Evolutionary conservation across 35 echinoderm and acorn worm species (phyloP).

Genomic region (Lytechinus pictus): DNA sequence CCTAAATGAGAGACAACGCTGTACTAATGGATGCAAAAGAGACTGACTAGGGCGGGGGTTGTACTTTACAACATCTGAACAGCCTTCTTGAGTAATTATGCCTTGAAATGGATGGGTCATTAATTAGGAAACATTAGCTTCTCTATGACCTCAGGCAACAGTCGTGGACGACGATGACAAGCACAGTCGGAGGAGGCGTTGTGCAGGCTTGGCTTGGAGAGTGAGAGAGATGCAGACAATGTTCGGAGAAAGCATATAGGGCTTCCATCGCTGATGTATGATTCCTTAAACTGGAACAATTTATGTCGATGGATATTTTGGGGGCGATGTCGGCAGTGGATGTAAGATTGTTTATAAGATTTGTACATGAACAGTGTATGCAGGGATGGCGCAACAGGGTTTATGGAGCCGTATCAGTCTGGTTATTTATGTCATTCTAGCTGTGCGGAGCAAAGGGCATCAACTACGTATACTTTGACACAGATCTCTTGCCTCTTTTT

Average conservation of each 20-base stretch:
- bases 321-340: not conserved
- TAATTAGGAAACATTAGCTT: not conserved
- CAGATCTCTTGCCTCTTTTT: too few relatives aligned
- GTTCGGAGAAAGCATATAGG: not conserved
- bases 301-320: not conserved
- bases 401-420: not conserved
- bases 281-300: not conserved
- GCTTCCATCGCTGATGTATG: not conserved
- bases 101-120: not conserved
- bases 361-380: too few relatives aligned
- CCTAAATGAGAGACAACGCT: not conserved
- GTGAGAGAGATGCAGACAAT: not conserved
- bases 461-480: too few relatives aligned
- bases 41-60: not conserved
- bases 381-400: not conserved
- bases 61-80: not conserved
- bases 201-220: not conserved
- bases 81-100: not conserved
- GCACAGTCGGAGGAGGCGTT: not conserved
- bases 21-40: not conserved
- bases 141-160: not conserved
- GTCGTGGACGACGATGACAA: not conserved
- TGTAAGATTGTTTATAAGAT: not conserved
- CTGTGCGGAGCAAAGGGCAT: too few relatives aligned
- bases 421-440: not conserved